These are phyloP conservation scores for Aethes cnicana DNA, from an alignment of 2,888 invertebrate species.

Conservation along the genomic window DNA sequence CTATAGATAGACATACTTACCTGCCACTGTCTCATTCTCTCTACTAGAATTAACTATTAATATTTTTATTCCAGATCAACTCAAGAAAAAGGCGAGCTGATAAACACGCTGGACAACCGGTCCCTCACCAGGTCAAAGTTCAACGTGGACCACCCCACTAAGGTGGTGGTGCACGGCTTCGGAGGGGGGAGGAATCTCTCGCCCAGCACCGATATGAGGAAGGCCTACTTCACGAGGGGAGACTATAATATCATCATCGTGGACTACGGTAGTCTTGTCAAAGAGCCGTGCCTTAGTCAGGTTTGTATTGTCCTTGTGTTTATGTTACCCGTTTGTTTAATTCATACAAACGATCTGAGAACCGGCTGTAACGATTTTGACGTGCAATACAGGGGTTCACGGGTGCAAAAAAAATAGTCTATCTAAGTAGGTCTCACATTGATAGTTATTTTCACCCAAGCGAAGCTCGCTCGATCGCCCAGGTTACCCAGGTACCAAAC, in stretches of 20 bases:
- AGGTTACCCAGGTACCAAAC: too few relatives aligned
- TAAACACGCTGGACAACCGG: conserved; percentile 87
- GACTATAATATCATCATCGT: conserved; percentile 93
- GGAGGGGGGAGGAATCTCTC: conserved; percentile 91
- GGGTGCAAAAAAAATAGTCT: too few relatives aligned
- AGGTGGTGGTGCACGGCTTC: conserved; percentile 95
- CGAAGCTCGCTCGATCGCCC: too few relatives aligned
- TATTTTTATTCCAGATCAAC: conserved; percentile 82
- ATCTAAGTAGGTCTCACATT: too few relatives aligned
- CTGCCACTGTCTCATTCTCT: too few relatives aligned
- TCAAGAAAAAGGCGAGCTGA: conserved; percentile 87
- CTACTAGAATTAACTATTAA: neutral
- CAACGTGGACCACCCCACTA: conserved; percentile 89
- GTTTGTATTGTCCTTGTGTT: conserved; percentile 63
- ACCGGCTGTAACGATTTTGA: too few relatives aligned
- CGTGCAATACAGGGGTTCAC: too few relatives aligned
- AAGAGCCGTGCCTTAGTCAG: conserved; percentile 92
- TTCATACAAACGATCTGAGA: too few relatives aligned
- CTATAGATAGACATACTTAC: too few relatives aligned
- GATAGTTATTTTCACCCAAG: too few relatives aligned
- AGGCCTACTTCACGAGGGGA: conserved; percentile 90
- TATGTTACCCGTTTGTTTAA: too few relatives aligned
- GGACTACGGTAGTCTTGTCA: conserved; percentile 90
- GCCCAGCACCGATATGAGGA: conserved; percentile 92
- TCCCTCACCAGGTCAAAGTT: conserved; percentile 89